These are phyloP conservation scores for Drosophila melanica DNA, from an alignment of 1,140 invertebrate genomes.

Conservation along the genomic window DNA sequence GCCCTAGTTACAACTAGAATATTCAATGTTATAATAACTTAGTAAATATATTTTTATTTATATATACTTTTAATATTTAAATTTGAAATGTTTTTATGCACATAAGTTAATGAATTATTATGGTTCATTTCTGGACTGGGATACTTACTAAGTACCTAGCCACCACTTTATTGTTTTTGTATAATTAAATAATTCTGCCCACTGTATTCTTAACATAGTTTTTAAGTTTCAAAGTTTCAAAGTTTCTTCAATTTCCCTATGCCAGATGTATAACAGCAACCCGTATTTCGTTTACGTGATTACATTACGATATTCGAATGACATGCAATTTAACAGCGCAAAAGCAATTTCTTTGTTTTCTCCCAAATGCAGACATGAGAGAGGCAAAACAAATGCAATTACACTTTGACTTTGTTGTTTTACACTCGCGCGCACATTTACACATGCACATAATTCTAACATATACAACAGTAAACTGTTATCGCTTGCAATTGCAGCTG, in stretches of 20 bases:
- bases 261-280: not conserved
- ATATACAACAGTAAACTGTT: slow-evolving; percentile 38
- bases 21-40: no score
- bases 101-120: no score
- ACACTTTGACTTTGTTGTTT: slow-evolving; percentile 53
- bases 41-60: no score
- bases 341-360: slow-evolving; percentile 38
- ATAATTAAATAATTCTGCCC: not conserved
- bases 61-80: no score
- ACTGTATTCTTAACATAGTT: not conserved
- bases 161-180: not conserved
- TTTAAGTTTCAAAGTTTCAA: not conserved
- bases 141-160: no score
- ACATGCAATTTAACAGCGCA: slow-evolving; percentile 26
- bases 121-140: no score
- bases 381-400: slow-evolving; percentile 52
- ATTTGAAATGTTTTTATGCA: no score
- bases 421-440: slow-evolving; percentile 21
- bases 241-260: not conserved
- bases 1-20: no score
- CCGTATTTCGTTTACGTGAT: slow-evolving; percentile 27
- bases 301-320: slow-evolving; percentile 28
- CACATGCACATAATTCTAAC: slow-evolving; percentile 9
- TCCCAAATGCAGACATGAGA: slow-evolving; percentile 11
- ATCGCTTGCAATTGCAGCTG: slow-evolving; percentile 56